Percentiles rank a stretch among this genome's conserved stretches.
phyloP scores from a whole-genome alignment of 2,113 vertebrate genomes.

The Peromyscus leucopus region DNA sequence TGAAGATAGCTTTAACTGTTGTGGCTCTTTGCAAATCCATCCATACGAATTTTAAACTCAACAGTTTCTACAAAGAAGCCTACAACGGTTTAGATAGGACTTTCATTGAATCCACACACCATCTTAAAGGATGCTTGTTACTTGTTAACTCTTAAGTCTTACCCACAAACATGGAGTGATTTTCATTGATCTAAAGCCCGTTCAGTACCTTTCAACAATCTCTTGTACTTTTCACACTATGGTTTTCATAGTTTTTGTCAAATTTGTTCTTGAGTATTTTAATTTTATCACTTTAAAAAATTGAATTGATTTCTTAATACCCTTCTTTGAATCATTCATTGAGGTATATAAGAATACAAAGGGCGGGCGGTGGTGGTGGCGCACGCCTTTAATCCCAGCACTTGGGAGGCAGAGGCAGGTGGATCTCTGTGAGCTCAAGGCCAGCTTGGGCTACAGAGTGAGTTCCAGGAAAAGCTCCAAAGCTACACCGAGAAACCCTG shows the following conservation, averaged over 20 bases:
- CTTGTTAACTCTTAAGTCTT: not conserved
- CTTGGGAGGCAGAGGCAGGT: too few relatives aligned
- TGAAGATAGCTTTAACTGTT: not conserved
- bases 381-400: too few relatives aligned
- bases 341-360: not conserved
- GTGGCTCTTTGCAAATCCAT: not conserved
- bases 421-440: too few relatives aligned
- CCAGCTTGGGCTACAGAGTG: too few relatives aligned
- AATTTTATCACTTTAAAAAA: slow-evolving; percentile 42
- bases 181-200: not conserved
- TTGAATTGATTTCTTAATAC: slow-evolving; percentile 16
- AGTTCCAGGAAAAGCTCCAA: too few relatives aligned
- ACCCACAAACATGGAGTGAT: not conserved
- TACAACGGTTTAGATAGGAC: not conserved
- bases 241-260: not conserved
- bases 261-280: slow-evolving; percentile 25
- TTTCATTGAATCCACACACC: not conserved
- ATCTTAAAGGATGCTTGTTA: not conserved
- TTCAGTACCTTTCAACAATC: not conserved
- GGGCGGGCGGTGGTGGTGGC: too few relatives aligned
- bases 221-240: slow-evolving; percentile 24
- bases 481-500: too few relatives aligned
- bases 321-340: not conserved
- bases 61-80: not conserved
- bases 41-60: slow-evolving; percentile 1